Base-by-base conservation (phyloP, 2,797 vertebrate genomes). In the Alectoris magna region DNA sequence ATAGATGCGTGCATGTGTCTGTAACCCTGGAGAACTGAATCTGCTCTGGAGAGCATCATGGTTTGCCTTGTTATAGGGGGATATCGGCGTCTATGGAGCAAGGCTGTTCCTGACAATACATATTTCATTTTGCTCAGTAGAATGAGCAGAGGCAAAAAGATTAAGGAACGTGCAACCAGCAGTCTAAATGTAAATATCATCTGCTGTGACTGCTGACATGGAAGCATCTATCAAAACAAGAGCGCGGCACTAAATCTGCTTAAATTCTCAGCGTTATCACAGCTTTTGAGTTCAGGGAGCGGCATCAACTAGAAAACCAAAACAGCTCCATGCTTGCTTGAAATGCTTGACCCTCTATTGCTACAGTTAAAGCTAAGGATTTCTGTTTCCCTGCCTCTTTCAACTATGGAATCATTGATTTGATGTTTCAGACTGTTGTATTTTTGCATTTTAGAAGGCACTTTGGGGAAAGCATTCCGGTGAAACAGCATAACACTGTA, bases 121-220 rank as follows among this genome's bases (percentile, higher is more conserved):
- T 44, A 2, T 85, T 91, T 96, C 91, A 27, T 87, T 91, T 69
- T 56, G 72, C 87, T 89, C 51, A 72, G 8, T 72, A 81, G 75
- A 95, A 53, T 41, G 29, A 83, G 87, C 41, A 51, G 41, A 85
- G 87, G 82, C 84, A 83, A 56, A 93, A 91, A 87, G 70, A 93
- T 93, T 56, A 75, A 63, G 84, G 72, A 92, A 59, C 26, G 1
- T 31, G 14, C 58, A 93, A 6, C 51, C 63, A 84, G 51, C 80
- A 84, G 75, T 67, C 64, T 92, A 48, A 94, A 91, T 84, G 91
- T 88, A 95, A 94, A 82, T 89, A 90, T 83, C 41, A 55, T 87
- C 55, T 90, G 71, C 92, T 89, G n/a, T 77, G 73, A 89, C 43
- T 95, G 86, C 90, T 95, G 92, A 87, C 31, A n/a, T 1, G 2